Evolutionary conservation across 30 jellyfish, hydroid and myxozoan genomes (phyloP).

Genomic region (Aurelia aurita complex sp. Pacific): DNA sequence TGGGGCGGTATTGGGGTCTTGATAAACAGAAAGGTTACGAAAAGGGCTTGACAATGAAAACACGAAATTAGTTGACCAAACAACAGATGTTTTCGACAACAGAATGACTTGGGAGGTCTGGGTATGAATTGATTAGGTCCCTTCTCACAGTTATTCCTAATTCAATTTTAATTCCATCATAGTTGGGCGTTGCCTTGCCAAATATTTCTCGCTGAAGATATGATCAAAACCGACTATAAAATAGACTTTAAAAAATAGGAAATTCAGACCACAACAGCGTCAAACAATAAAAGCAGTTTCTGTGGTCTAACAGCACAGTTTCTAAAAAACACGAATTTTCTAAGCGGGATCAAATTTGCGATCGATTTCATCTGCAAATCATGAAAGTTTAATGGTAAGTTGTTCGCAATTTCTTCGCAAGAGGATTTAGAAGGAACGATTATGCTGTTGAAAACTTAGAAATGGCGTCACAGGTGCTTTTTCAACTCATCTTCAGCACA

Average conservation of each 20-base stretch:
- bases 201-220: neutral
- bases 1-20: too few species aligned
- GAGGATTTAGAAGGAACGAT: constrained; percentile 39
- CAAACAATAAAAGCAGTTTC: constrained; percentile 1
- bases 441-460: constrained; percentile 4
- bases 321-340: neutral
- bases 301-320: constrained; percentile 13
- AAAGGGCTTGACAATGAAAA: too few species aligned
- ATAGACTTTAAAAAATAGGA: neutral
- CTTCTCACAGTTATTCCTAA: too few species aligned
- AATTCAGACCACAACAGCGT: constrained; percentile 18
- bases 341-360: constrained; percentile 18
- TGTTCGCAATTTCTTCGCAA: constrained; percentile 22
- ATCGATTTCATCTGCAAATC: constrained; percentile 21
- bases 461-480: constrained; percentile 54
- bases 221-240: neutral
- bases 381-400: constrained; percentile 33
- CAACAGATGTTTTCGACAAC: too few species aligned
- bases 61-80: too few species aligned
- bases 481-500: constrained; percentile 11
- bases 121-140: too few species aligned
- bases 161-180: too few species aligned
- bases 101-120: too few species aligned
- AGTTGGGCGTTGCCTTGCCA: constrained; percentile 10
- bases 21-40: too few species aligned